Conservation (phyloP, 2,113 vertebrate genomes). For the Spilogale gracilis region DNA sequence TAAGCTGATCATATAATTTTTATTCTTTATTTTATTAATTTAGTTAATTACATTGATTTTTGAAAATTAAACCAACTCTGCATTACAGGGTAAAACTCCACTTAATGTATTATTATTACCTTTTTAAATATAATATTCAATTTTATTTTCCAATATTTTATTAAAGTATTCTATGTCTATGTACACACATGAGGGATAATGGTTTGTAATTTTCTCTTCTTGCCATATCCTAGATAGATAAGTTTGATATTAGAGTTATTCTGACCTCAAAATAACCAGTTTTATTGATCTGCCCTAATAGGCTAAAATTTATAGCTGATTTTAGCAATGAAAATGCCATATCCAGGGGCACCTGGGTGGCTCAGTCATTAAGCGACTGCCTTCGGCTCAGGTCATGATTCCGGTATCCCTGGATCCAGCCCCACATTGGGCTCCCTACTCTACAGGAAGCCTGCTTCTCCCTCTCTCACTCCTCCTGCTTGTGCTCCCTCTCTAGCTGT, state of each 20-base stretch:
- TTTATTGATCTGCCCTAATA: neutral
- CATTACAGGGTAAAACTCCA: neutral
- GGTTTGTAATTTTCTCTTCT: conserved; percentile 24
- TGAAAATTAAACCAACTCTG: neutral
- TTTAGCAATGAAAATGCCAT: conserved; percentile 13
- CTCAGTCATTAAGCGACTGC: no score
- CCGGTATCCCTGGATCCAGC: no score
- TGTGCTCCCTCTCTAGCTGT: no score
- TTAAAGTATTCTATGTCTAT: conserved; percentile 27
- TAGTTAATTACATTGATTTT: neutral
- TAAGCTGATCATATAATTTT: neutral
- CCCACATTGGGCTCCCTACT: no score
- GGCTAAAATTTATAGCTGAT: neutral
- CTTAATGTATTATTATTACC: neutral
- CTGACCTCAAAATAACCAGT: conserved; percentile 23
- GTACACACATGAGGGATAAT: neutral
- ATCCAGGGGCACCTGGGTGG: neutral
- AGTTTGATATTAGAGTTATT: neutral
- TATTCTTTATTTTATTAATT: conserved; percentile 37
- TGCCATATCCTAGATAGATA: neutral
- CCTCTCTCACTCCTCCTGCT: no score
- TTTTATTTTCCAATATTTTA: neutral
- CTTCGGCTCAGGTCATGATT: no score
- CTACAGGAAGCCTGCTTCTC: no score
- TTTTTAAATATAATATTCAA: conserved; percentile 35